Evolutionary conservation across 1,140 invertebrate species (phyloP), one percentile per base, ranked within the genome.

Genomic region (Lepidotrigona ventralis): DNA sequence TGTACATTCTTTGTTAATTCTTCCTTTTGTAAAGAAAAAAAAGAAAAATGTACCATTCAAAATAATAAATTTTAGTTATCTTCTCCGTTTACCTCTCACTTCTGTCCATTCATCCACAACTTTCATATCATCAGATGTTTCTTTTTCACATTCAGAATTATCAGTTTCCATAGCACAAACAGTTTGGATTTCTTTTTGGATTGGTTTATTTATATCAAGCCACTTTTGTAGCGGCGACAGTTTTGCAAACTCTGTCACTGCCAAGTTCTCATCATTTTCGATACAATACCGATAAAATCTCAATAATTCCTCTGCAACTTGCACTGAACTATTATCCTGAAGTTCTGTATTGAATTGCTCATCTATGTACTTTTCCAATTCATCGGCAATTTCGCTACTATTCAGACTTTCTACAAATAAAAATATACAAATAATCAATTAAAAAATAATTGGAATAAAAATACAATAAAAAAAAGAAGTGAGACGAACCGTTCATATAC

Each of bases 301-400:
- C 11, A 92, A 26, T 46, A 94, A 82, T 78, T 92, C 90, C n/a
- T 90, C 88, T 23, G 92, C 91, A 74, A 94, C 88, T 89, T 93
- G 84, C 0, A 60, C 68, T 29, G 89, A 80, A 87, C 93, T 94
- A 5, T 86, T 77, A 74, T 94, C 93, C 70, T 93, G 68, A 46
- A 93, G 70, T 83, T 91, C 89, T 14, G 91, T 92, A 14, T 90
- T 89, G 54, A 93, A 93, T 66, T 89, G 70, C 0, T 83, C 75
- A 26, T 90, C 91, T 84, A 94, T 91, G 23, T 91, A 93, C 68
- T 91, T 87, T 69, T 93, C 92, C 12, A 93, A 68, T 60, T 90
- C 90, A 19, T 8, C 73, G 4, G 91, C 90, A 58, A 93, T 51
- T 39, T 93, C 90, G 12, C 84, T 75, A 12, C 39, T 80, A 33